These are phyloP conservation scores for Melanostoma scalare DNA, from an alignment of 2,888 invertebrate genomes.

Conservation along the genomic window DNA sequence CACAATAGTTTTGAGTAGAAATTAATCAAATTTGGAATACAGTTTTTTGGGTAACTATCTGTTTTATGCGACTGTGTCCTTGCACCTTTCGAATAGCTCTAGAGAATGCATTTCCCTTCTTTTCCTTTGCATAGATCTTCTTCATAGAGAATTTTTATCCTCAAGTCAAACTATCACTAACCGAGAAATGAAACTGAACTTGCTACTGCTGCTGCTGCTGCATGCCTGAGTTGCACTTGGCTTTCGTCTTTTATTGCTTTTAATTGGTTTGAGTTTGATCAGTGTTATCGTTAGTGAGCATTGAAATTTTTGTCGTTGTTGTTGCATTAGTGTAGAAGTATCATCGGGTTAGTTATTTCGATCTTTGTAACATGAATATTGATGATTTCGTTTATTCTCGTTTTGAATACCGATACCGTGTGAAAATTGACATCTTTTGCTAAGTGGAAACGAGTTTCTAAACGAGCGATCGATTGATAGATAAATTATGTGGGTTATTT, in stretches of 20 bases:
- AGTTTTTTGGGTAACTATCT: slow-evolving; percentile 57
- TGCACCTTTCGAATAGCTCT: slow-evolving; percentile 20
- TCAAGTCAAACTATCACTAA: slow-evolving; percentile 23
- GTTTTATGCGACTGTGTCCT: slow-evolving; percentile 49
- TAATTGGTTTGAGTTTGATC: slow-evolving; percentile 61
- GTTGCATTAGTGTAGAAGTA: background rate
- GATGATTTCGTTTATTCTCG: background rate
- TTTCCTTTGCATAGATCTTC: slow-evolving; percentile 1
- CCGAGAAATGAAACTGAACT: slow-evolving; percentile 27
- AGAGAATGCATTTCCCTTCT: background rate
- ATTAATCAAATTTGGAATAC: slow-evolving; percentile 42
- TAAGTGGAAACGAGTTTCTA: slow-evolving; percentile 25
- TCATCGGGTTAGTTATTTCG: slow-evolving; percentile 1
- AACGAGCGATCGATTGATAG: background rate
- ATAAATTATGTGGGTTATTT: slow-evolving; percentile 17
- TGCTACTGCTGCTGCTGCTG: slow-evolving; percentile 5
- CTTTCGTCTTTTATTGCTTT: slow-evolving; percentile 63
- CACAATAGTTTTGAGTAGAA: background rate
- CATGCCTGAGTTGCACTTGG: slow-evolving; percentile 53
- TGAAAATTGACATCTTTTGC: slow-evolving; percentile 7
- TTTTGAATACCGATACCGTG: slow-evolving; percentile 1
- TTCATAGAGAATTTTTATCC: slow-evolving; percentile 13
- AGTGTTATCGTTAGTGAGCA: background rate
- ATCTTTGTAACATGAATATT: slow-evolving; percentile 29
- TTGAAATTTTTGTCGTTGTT: slow-evolving; percentile 1